These are phyloP conservation scores for Saccostrea cuccullata DNA, from an alignment of 1,140 invertebrate genomes.

Conservation along the genomic window DNA sequence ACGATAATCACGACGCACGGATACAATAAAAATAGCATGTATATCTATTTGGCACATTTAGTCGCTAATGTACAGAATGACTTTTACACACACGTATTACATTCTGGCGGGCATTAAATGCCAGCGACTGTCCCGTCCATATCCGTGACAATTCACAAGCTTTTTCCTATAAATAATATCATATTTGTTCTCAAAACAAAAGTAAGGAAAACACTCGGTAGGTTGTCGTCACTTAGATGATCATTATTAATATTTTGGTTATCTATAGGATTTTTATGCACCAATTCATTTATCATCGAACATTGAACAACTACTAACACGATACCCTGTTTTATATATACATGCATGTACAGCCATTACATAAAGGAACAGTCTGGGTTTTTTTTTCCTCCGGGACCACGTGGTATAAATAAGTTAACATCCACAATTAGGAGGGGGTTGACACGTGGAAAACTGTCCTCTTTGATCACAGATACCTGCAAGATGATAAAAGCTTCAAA, in stretches of 20 bases:
- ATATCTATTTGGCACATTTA: conserved; percentile 7
- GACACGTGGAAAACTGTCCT: background rate
- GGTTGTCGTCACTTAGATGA: background rate
- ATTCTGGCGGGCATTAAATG: background rate
- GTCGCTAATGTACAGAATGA: background rate
- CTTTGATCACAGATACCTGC: conserved; percentile 24
- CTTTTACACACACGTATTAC: background rate
- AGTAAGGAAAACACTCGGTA: background rate
- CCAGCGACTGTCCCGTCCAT: background rate
- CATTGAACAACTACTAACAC: background rate
- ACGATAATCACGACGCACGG: background rate
- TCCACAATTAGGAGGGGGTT: conserved; percentile 5
- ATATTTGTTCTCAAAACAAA: background rate
- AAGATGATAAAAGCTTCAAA: background rate
- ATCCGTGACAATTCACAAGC: background rate
- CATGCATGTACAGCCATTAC: background rate
- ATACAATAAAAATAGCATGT: background rate
- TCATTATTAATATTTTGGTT: background rate
- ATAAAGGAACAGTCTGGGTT: background rate
- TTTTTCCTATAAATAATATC: background rate
- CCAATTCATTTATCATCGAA: background rate
- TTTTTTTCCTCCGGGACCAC: background rate
- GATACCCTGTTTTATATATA: conserved; percentile 8
- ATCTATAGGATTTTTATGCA: background rate
- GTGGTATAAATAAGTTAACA: background rate